Base-by-base conservation (phyloP, 1,140 invertebrate species). In the Nautilus pompilius region DNA sequence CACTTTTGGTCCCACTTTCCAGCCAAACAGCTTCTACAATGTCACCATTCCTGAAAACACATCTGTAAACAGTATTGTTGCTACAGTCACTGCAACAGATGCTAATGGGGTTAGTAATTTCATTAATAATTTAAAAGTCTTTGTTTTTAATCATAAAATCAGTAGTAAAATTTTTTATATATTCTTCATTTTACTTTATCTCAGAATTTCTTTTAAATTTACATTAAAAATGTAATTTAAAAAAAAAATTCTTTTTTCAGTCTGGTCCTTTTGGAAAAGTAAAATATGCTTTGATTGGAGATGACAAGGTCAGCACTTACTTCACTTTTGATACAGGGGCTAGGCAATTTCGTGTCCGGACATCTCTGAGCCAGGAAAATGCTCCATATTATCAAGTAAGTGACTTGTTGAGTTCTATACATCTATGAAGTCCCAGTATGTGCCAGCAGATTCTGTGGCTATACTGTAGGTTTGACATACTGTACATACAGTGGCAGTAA, bases 211-310 rank as follows among this genome's bases (percentile, higher is more conserved):
- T n/a, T n/a, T n/a, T n/a, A n/a, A n/a, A n/a, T n/a, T n/a, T n/a
- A n/a, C n/a, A n/a, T n/a, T n/a, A n/a, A n/a, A n/a, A n/a, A n/a
- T n/a, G n/a, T n/a, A n/a, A n/a, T n/a, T n/a, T n/a, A n/a, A n/a
- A n/a, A n/a, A n/a, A n/a, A n/a, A n/a, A n/a, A n/a, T n/a, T n/a
- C n/a, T n/a, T 58, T 17, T 55, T 59, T 57, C 62, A 58, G 64
- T 15, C 55, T 53, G 66, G 60, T 20, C 63, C 57, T 57, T 65
- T 56, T 58, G 68, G 70, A 48, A 57, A 63, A 0, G 36, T 71
- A 17, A 32, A n/a, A 1, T 77, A 76, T 58, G 20, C 22, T 28
- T 41, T 79, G 15, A 75, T 75, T 53, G 77, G 76, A 45, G 68
- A 77, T 55, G 69, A 68, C 32, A 60, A 69, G 24, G 72, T 70